Evolutionary conservation across 2,888 invertebrate genomes (phyloP).

Genomic region (Volucella inanis): DNA sequence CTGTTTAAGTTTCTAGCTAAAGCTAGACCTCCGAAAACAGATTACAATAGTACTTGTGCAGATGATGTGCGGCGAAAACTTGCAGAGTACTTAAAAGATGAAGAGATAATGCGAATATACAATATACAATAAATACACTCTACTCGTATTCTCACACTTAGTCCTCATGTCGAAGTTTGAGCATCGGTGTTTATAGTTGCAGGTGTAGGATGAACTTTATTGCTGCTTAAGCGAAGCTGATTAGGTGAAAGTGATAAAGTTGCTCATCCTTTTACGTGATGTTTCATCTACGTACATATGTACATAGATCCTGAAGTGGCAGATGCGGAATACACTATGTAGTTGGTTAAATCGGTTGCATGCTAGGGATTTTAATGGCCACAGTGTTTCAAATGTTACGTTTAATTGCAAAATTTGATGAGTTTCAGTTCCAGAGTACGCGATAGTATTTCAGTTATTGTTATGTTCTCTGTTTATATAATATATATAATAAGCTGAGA

Average conservation of each 20-base stretch:
- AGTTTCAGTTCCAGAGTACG: too few relatives aligned
- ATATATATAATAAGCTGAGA: too few relatives aligned
- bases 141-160: too few relatives aligned
- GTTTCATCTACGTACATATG: too few relatives aligned
- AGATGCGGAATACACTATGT: too few relatives aligned
- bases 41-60: constrained; percentile 51
- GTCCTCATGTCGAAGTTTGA: background rate
- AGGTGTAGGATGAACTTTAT: constrained; percentile 70
- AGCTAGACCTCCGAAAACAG: constrained; percentile 45
- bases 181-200: constrained; percentile 62
- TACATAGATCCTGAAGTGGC: too few relatives aligned
- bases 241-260: constrained; percentile 73
- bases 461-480: too few relatives aligned
- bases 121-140: constrained; percentile 16
- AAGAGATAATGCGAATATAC: constrained; percentile 1
- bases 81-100: constrained; percentile 12
- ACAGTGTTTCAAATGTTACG: too few relatives aligned
- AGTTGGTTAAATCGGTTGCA: too few relatives aligned
- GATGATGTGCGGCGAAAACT: constrained; percentile 32
- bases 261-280: constrained; percentile 23
- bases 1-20: background rate
- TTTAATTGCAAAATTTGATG: too few relatives aligned
- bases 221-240: constrained; percentile 67
- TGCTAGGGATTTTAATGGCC: too few relatives aligned
- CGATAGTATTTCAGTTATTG: too few relatives aligned